Conservation (phyloP, 2,113 vertebrate genomes). For the Malurus cyaneus region DNA sequence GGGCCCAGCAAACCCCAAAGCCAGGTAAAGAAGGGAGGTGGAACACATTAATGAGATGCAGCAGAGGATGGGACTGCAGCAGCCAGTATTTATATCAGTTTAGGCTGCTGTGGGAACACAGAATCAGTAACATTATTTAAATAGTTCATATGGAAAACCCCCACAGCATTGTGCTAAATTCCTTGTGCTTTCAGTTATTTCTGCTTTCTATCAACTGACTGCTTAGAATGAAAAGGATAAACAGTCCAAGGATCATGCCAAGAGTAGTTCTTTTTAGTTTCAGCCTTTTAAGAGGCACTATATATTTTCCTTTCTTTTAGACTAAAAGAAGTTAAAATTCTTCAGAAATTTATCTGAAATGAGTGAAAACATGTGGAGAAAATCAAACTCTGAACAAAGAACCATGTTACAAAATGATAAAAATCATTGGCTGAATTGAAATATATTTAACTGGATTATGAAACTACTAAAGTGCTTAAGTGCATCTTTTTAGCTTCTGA, state of each 20-base stretch:
- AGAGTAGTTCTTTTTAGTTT: neutral
- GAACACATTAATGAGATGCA: neutral
- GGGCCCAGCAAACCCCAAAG: neutral
- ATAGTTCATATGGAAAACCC: neutral
- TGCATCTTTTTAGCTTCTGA: neutral
- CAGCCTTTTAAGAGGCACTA: neutral
- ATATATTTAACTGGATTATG: neutral
- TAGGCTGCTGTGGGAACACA: neutral
- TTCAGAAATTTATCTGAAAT: neutral
- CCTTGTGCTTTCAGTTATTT: neutral
- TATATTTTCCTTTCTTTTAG: neutral
- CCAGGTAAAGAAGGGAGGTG: neutral
- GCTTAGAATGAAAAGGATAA: neutral
- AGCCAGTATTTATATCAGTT: neutral
- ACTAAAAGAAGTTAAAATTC: neutral
- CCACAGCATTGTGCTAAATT: neutral
- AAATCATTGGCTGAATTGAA: neutral
- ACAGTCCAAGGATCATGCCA: neutral
- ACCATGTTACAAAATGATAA: neutral
- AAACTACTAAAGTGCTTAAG: neutral
- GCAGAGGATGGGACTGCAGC: neutral
- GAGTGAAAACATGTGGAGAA: neutral
- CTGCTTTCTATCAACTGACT: neutral
- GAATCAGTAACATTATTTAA: neutral
- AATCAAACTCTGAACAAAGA: neutral